These are phyloP conservation scores for Phylloscopus whistleri DNA, from an alignment of 2,113 vertebrate genomes.

Conservation along the genomic window DNA sequence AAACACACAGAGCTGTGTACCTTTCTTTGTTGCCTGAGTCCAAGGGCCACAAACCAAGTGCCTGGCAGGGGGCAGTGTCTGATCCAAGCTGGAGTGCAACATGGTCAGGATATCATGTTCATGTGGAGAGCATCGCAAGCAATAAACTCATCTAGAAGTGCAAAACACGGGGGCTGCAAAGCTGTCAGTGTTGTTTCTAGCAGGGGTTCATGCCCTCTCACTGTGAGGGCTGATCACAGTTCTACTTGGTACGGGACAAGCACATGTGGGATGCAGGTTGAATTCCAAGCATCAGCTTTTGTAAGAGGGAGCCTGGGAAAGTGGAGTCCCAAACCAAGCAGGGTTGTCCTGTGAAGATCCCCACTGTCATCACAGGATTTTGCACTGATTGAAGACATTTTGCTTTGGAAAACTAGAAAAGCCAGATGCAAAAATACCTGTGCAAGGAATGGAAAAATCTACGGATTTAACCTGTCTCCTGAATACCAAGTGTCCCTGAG, in stretches of 20 bases:
- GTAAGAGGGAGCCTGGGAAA: not conserved
- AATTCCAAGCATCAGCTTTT: not conserved
- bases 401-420: not conserved
- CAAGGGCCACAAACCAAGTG: not conserved
- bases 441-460: not conserved
- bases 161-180: rapidly evolving
- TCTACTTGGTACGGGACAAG: not conserved
- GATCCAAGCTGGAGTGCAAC: not conserved
- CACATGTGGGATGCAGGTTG: not conserved
- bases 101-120: not conserved
- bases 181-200: not conserved
- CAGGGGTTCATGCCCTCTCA: not conserved
- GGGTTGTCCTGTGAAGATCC: not conserved
- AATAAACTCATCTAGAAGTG: not conserved
- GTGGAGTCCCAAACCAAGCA: not conserved
- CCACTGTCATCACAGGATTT: not conserved
- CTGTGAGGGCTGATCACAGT: not conserved
- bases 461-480: not conserved
- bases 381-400: not conserved
- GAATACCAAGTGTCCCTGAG: not conserved
- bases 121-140: not conserved
- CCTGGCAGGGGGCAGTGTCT: not conserved
- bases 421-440: not conserved
- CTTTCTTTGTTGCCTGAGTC: not conserved
- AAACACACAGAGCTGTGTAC: not conserved